phyloP scores from a whole-genome alignment of 2,888 invertebrate genomes.

The Lapara coniferarum region DNA sequence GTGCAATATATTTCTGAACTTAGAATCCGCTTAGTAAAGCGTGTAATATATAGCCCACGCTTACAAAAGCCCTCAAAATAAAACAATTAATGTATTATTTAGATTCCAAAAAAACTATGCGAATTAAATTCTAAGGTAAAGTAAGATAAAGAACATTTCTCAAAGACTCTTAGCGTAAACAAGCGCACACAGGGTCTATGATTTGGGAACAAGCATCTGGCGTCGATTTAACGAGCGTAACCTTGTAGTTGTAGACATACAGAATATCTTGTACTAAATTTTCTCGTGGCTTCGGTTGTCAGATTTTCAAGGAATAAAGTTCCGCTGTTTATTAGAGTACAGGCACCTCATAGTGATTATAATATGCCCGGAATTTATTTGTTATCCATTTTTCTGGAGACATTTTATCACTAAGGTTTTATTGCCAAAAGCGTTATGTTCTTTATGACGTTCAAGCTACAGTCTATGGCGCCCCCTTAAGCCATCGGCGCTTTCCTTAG shows the following conservation, averaged over 20 bases:
- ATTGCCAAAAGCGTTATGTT: no score
- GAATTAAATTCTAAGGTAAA: neutral
- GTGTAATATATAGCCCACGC: neutral
- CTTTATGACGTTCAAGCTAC: no score
- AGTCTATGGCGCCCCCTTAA: no score
- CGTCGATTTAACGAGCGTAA: conserved; percentile 15
- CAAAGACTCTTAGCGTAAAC: conserved; percentile 6
- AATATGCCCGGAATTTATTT: no score
- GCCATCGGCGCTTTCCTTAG: no score
- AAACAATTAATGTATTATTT: neutral
- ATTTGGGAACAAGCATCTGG: conserved; percentile 19
- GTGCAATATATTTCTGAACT: neutral
- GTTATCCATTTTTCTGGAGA: no score
- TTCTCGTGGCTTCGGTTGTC: no score
- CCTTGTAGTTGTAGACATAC: neutral
- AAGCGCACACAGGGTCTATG: conserved; percentile 12
- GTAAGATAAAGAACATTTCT: conserved; percentile 1
- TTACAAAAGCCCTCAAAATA: neutral
- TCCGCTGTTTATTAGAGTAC: no score
- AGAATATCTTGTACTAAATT: no score
- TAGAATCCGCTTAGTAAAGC: neutral
- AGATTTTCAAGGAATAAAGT: no score
- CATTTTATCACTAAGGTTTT: no score
- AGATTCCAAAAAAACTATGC: neutral
- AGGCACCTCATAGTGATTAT: no score